These are phyloP conservation scores for Cyphomyrmex costatus DNA, from an alignment of 1,140 invertebrate genomes.

Conservation along the genomic window DNA sequence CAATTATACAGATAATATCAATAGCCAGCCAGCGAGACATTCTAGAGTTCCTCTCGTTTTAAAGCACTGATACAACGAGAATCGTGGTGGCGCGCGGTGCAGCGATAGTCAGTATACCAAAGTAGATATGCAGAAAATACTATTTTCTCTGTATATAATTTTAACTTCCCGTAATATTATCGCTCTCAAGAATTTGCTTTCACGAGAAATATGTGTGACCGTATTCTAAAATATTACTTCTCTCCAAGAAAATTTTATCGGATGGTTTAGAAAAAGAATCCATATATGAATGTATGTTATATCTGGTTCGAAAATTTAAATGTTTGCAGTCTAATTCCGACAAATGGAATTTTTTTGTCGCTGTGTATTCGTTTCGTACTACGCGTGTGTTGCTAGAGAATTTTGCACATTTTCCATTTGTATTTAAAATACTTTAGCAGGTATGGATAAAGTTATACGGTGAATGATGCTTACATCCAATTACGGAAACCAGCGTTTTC, in stretches of 20 bases:
- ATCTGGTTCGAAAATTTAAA: constrained; percentile 7
- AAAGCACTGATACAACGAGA: constrained; percentile 11
- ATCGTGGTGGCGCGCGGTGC: background rate
- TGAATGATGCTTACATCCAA: constrained; percentile 63
- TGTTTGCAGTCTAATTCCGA: constrained; percentile 34
- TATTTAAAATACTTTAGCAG: constrained; percentile 59
- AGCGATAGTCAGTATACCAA: background rate
- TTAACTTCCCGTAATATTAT: constrained; percentile 35
- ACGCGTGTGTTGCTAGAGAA: background rate
- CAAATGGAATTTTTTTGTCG: constrained; percentile 48
- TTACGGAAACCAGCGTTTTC: constrained; percentile 61
- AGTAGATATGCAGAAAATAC: constrained; percentile 27
- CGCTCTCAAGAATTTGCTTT: constrained; percentile 20
- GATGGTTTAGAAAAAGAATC: background rate
- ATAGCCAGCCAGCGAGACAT: background rate
- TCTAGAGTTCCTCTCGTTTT: background rate
- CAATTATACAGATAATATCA: constrained; percentile 54
- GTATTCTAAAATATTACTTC: constrained; percentile 16
- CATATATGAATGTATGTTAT: background rate
- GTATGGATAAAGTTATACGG: constrained; percentile 60
- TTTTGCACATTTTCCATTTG: constrained; percentile 24
- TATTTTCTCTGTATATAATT: constrained; percentile 40
- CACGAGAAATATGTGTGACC: background rate
- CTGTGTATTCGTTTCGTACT: background rate
- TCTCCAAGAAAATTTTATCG: constrained; percentile 15